Evolutionary conservation across 2,888 invertebrate species (phyloP).

Genomic region (Blastobasis lacticolella): DNA sequence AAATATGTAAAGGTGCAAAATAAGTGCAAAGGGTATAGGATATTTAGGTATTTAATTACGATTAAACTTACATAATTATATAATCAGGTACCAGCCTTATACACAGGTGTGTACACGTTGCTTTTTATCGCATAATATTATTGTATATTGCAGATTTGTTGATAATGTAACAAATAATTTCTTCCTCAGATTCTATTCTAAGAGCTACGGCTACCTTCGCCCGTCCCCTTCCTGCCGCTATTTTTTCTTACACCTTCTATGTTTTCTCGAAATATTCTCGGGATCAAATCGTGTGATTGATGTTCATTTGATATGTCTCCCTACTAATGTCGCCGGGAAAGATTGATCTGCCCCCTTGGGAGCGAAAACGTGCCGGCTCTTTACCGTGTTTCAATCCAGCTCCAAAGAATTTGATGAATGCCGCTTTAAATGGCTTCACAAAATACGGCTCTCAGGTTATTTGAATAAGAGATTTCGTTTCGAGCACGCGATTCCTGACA

Average conservation of each 20-base stretch:
- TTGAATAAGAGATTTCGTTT: no score
- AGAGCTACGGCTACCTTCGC: neutral
- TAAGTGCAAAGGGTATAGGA: no score
- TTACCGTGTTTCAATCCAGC: slow-evolving; percentile 3
- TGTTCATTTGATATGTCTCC: slow-evolving; percentile 47
- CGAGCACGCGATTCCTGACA: no score
- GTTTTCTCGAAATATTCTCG: slow-evolving; percentile 43
- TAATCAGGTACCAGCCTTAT: no score
- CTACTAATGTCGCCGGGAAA: slow-evolving; percentile 43
- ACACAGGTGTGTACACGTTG: no score
- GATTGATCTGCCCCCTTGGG: slow-evolving; percentile 47
- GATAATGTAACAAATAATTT: no score
- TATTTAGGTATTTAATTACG: no score
- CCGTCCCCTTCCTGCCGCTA: neutral
- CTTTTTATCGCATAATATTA: no score
- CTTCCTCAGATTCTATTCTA: no score
- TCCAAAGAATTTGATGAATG: neutral
- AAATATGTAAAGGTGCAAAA: no score
- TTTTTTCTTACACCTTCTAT: slow-evolving; percentile 36
- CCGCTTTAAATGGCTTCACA: neutral
- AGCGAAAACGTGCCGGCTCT: slow-evolving; percentile 1
- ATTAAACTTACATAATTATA: no score
- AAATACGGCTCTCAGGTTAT: neutral
- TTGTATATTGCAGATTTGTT: no score
- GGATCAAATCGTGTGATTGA: slow-evolving; percentile 53